phyloP scores from a whole-genome alignment of 2,113 vertebrate genomes.

The Malurus alboscapulatus region DNA sequence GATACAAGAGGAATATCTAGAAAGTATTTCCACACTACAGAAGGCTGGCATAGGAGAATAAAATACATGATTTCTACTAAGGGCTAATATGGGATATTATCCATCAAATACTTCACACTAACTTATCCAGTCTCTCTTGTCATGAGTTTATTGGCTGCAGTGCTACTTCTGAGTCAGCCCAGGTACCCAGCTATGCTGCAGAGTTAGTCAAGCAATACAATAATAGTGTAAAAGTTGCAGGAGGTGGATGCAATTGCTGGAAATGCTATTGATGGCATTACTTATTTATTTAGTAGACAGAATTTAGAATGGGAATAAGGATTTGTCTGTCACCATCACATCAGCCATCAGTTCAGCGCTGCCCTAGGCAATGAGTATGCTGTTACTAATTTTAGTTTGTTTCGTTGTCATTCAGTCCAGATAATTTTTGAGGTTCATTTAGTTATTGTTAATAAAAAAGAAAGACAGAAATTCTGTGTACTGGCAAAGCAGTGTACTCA shows the following conservation, averaged over 20 bases:
- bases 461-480: slow-evolving; percentile 24
- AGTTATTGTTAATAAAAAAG: slow-evolving; percentile 43
- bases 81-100: neutral
- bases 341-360: slow-evolving; percentile 34
- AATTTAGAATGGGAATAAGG: slow-evolving; percentile 63
- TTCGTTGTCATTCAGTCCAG: slow-evolving; percentile 56
- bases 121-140: neutral
- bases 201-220: neutral
- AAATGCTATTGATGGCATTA: slow-evolving; percentile 52
- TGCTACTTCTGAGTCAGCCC: neutral
- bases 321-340: slow-evolving; percentile 68
- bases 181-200: neutral
- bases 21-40: neutral
- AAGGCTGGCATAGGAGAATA: neutral
- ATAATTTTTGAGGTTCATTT: slow-evolving; percentile 64
- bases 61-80: neutral
- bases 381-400: slow-evolving; percentile 65
- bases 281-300: slow-evolving; percentile 66
- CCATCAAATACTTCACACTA: neutral
- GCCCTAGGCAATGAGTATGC: slow-evolving; percentile 57
- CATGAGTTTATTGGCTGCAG: neutral
- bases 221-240: slow-evolving; percentile 27
- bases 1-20: neutral
- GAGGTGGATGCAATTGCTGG: slow-evolving; percentile 15
- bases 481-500: neutral